A percentile compares a stretch with the other conserved stretches of the same genome.
These are phyloP conservation scores for Ctenopoma multispine DNA, from an alignment of 2,797 vertebrate genomes.

Conservation along the genomic window DNA sequence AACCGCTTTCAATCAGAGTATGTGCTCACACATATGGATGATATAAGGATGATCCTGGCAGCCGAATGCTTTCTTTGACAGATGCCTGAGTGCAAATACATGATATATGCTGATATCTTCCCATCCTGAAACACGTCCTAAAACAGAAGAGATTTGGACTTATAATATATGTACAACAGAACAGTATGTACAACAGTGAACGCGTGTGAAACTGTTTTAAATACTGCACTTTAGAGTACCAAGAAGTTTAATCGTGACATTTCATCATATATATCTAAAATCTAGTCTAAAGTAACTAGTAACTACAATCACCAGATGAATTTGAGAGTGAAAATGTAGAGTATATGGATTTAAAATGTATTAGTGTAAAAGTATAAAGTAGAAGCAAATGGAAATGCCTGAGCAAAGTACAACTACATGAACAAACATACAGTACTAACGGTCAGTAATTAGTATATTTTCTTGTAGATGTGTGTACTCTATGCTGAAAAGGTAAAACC, in stretches of 20 bases:
- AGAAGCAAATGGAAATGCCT: too few relatives aligned
- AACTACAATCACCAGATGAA: neutral
- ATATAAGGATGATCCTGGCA: slow-evolving; percentile 6
- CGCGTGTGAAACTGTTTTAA: too few relatives aligned
- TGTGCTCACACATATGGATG: neutral
- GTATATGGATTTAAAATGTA: neutral
- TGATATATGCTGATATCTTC: neutral
- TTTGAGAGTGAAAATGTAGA: neutral
- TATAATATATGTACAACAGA: too few relatives aligned
- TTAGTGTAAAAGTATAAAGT: too few relatives aligned
- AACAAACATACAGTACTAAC: too few relatives aligned
- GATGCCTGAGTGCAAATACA: slow-evolving; percentile 4
- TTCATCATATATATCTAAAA: neutral
- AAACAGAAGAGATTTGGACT: too few relatives aligned
- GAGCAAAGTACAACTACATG: too few relatives aligned
- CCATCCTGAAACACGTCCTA: neutral
- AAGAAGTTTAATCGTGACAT: too few relatives aligned
- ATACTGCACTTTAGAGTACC: too few relatives aligned
- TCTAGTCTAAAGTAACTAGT: too few relatives aligned
- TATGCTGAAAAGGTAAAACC: slow-evolving; percentile 1
- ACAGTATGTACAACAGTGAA: too few relatives aligned
- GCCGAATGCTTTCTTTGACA: slow-evolving; percentile 15
- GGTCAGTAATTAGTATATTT: neutral
- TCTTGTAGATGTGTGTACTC: neutral
- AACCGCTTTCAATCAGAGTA: slow-evolving; percentile 34